A percentile compares a stretch with the other conserved stretches of the same genome.
These are phyloP conservation scores for Carlito syrichta DNA, from an alignment of 2,113 vertebrate genomes.

Conservation along the genomic window DNA sequence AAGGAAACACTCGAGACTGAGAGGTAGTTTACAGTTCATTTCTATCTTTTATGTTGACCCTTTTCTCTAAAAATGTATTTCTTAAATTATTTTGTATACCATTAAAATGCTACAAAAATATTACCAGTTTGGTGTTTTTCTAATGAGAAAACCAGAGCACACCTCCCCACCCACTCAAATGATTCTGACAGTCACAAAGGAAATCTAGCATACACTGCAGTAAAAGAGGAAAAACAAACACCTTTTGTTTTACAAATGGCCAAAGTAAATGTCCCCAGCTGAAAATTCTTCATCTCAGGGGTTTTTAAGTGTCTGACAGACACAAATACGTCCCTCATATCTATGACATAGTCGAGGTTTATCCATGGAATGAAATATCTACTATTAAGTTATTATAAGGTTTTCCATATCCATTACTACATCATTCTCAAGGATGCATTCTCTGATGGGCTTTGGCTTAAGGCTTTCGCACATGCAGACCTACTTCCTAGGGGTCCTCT, in stretches of 20 bases:
- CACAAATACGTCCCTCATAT: not conserved
- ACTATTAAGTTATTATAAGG: not conserved
- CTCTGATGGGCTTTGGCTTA: conserved; percentile 62
- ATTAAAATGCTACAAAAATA: conserved; percentile 52
- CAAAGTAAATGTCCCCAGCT: not conserved
- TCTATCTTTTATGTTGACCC: conserved; percentile 56
- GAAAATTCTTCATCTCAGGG: not conserved
- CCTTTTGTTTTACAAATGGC: conserved; percentile 11
- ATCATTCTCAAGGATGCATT: conserved; percentile 29
- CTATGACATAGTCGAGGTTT: not conserved
- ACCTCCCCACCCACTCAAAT: not conserved
- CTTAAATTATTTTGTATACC: not conserved
- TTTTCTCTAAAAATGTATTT: conserved; percentile 49
- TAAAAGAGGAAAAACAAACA: not conserved
- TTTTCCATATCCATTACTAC: conserved; percentile 5
- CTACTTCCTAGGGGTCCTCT: conserved; percentile 61
- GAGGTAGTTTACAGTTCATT: conserved; percentile 66
- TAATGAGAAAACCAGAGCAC: not conserved
- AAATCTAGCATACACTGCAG: not conserved
- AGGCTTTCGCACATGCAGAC: conserved; percentile 51
- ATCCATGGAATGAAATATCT: not conserved
- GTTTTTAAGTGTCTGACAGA: not conserved
- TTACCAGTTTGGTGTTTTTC: conserved; percentile 15
- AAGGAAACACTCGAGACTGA: conserved; percentile 32
- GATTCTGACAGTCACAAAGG: not conserved